Evolutionary conservation across 2,113 vertebrate species (phyloP).

Genomic region (Podarcis cretensis): DNA sequence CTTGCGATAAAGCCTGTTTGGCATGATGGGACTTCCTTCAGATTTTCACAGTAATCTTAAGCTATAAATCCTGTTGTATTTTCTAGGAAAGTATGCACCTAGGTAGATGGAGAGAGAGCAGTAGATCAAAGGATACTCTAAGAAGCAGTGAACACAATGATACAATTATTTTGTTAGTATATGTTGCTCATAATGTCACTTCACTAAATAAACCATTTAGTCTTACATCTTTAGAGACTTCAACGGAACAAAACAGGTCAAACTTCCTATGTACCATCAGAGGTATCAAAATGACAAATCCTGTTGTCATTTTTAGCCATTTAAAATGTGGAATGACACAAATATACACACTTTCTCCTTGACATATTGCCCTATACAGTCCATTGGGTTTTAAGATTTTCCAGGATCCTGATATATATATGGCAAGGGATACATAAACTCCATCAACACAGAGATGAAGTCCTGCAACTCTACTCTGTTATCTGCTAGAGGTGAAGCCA

Average conservation of each 20-base stretch:
- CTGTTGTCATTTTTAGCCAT: neutral
- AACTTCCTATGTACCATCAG: neutral
- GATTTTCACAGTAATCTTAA: too few species aligned
- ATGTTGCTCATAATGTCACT: neutral
- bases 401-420: conserved; percentile 12
- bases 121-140: neutral
- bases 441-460: neutral
- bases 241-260: neutral
- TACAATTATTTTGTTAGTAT: neutral
- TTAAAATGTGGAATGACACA: neutral
- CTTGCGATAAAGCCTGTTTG: neutral
- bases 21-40: neutral
- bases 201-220: conserved; percentile 3
- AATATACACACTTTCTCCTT: neutral
- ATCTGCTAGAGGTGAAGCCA: neutral
- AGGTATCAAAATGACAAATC: conserved; percentile 24
- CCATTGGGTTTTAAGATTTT: conserved; percentile 39
- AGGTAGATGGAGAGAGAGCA: neutral
- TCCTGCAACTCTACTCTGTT: neutral
- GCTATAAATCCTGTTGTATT: neutral
- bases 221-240: conserved; percentile 12
- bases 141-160: neutral
- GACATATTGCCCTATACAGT: neutral
- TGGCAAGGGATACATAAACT: neutral
- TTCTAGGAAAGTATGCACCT: neutral